Conservation (phyloP, 2,113 vertebrate species). For the Gasterosteus aculeatus region DNA sequence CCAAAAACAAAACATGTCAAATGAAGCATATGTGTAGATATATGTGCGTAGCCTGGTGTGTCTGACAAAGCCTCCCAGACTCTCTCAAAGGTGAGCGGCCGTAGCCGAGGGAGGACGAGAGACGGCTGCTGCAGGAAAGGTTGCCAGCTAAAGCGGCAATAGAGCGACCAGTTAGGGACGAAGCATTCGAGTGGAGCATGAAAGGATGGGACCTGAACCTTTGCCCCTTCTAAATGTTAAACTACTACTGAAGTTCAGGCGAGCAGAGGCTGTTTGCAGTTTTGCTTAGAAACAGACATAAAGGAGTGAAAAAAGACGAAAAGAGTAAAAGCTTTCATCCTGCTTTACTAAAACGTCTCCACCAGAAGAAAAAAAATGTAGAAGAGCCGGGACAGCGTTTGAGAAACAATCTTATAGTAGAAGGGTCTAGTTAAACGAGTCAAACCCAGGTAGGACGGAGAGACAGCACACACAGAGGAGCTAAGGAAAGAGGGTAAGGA, state of each 20-base stretch:
- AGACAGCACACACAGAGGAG: not conserved
- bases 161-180: conserved; percentile 16
- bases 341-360: conserved; percentile 14
- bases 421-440: not conserved
- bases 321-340: conserved; percentile 3
- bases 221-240: conserved; percentile 42
- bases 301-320: not conserved
- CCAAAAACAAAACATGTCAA: too few species aligned
- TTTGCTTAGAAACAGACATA: conserved; percentile 1
- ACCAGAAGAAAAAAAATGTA: not conserved
- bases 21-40: too few species aligned
- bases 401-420: not conserved
- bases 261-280: conserved; percentile 9
- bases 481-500: conserved; percentile 28
- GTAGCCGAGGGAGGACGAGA: conserved; percentile 13
- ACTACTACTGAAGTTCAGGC: conserved; percentile 47
- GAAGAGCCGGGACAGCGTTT: not conserved
- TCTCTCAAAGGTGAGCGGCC: conserved; percentile 38
- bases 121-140: conserved; percentile 24
- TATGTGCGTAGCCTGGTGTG: not conserved
- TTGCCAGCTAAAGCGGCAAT: not conserved
- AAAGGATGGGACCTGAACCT: not conserved
- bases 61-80: conserved; percentile 33
- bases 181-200: conserved; percentile 19
- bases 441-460: not conserved